These are phyloP conservation scores for Euschistus heros DNA, from an alignment of 1,140 invertebrate species.

Conservation along the genomic window DNA sequence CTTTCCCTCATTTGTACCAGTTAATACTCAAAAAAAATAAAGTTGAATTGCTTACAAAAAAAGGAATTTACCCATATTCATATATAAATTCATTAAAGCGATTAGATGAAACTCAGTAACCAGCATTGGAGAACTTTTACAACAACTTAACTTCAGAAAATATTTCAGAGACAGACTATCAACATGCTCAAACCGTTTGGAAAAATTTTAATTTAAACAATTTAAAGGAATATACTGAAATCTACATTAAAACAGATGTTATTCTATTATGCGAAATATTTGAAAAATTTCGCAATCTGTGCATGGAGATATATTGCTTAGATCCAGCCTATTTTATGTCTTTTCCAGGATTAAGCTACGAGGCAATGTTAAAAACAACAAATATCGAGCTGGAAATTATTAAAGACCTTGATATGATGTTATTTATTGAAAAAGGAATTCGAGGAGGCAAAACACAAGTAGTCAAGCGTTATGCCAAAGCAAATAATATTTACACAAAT, in stretches of 20 bases:
- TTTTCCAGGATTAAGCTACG: slow-evolving; percentile 35
- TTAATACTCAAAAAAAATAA: neutral
- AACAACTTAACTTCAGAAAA: slow-evolving; percentile 31
- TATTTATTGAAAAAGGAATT: slow-evolving; percentile 35
- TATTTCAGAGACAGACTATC: slow-evolving; percentile 35
- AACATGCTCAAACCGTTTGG: slow-evolving; percentile 37
- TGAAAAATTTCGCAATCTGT: slow-evolving; percentile 36
- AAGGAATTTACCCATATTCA: slow-evolving; percentile 34
- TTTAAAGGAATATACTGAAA: slow-evolving; percentile 33
- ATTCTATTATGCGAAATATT: slow-evolving; percentile 37
- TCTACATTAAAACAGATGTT: slow-evolving; percentile 37
- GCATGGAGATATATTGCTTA: slow-evolving; percentile 25
- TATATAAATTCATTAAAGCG: slow-evolving; percentile 31
- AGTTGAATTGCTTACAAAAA: slow-evolving; percentile 26
- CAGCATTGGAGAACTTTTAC: slow-evolving; percentile 31
- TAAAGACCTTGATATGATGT: slow-evolving; percentile 36
- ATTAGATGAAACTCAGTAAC: slow-evolving; percentile 33
- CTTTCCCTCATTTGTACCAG: neutral
- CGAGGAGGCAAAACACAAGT: slow-evolving; percentile 32
- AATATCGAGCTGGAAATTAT: slow-evolving; percentile 39
- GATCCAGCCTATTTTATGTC: slow-evolving; percentile 33
- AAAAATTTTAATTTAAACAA: slow-evolving; percentile 34
- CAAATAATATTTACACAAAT: slow-evolving; percentile 39
- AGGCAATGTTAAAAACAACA: slow-evolving; percentile 36
- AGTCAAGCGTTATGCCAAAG: slow-evolving; percentile 34